These are phyloP conservation scores for Oryzias dopingdopingensis DNA, from an alignment of 2,797 vertebrate species.

Conservation along the genomic window DNA sequence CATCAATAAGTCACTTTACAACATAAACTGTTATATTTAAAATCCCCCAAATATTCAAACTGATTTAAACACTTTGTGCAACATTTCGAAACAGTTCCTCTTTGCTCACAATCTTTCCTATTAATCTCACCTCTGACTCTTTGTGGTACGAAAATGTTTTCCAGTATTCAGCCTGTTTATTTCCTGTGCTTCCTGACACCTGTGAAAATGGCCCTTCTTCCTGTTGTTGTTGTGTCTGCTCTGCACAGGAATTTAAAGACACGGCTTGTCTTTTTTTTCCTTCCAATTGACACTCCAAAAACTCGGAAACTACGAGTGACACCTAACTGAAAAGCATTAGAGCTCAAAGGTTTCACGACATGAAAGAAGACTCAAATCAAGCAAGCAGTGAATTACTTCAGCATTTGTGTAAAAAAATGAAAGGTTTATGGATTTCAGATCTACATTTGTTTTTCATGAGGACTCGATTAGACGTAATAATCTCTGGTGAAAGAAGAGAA, in stretches of 20 bases:
- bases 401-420: too few relatives aligned
- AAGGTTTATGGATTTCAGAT: too few relatives aligned
- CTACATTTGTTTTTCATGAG: too few relatives aligned
- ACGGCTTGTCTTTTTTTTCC: slow-evolving; percentile 56
- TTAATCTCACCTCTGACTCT: slow-evolving; percentile 74
- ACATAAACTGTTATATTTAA: neutral
- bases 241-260: slow-evolving; percentile 83
- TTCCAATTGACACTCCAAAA: slow-evolving; percentile 74
- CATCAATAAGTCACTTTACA: neutral
- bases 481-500: too few relatives aligned
- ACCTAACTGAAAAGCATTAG: slow-evolving; percentile 28
- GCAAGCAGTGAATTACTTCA: too few relatives aligned
- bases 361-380: too few relatives aligned
- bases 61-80: slow-evolving; percentile 3
- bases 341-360: too few relatives aligned
- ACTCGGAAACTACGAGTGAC: slow-evolving; percentile 72
- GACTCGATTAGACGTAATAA: too few relatives aligned
- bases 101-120: slow-evolving; percentile 65
- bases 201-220: slow-evolving; percentile 92
- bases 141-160: slow-evolving; percentile 72
- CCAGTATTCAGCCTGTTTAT: slow-evolving; percentile 81
- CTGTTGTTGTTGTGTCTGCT: slow-evolving; percentile 97
- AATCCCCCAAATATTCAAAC: neutral
- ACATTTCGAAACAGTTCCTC: slow-evolving; percentile 44
- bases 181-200: slow-evolving; percentile 95